phyloP scores from a whole-genome alignment of 92 coral and sea anemone genomes.

The Porites divaricata region DNA sequence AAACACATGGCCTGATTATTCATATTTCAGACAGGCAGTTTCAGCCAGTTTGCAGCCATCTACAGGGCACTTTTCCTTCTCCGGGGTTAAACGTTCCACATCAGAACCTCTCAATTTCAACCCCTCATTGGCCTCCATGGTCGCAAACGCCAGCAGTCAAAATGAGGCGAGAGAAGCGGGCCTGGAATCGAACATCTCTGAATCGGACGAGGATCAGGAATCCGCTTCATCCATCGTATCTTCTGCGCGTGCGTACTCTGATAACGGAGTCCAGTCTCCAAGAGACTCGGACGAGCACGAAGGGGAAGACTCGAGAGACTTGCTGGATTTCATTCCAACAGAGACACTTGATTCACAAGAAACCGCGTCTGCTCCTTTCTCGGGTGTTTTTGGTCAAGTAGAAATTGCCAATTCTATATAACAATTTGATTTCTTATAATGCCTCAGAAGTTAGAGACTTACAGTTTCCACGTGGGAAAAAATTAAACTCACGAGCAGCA shows the following conservation, averaged over 20 bases:
- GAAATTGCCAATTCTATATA: constrained; percentile 41
- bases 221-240: constrained; percentile 80
- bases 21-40: constrained; percentile 57
- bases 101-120: constrained; percentile 91
- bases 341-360: constrained; percentile 32
- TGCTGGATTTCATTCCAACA: constrained; percentile 37
- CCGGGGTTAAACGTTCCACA: constrained; percentile 74
- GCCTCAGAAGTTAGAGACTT: too few species aligned
- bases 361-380: constrained; percentile 14
- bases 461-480: not conserved
- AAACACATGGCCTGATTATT: not conserved
- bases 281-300: constrained; percentile 57
- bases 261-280: constrained; percentile 64
- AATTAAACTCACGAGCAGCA: not conserved
- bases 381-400: constrained; percentile 38
- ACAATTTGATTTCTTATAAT: not conserved
- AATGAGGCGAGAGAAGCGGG: constrained; percentile 59
- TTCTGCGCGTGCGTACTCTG: constrained; percentile 94
- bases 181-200: constrained; percentile 81
- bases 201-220: constrained; percentile 79
- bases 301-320: constrained; percentile 32
- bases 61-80: constrained; percentile 39
- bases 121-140: constrained; percentile 82
- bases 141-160: constrained; percentile 89
- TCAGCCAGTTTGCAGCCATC: constrained; percentile 72